Evolutionary conservation across 2,113 vertebrate genomes (phyloP).

Genomic region (Pogonocichla stellata): DNA sequence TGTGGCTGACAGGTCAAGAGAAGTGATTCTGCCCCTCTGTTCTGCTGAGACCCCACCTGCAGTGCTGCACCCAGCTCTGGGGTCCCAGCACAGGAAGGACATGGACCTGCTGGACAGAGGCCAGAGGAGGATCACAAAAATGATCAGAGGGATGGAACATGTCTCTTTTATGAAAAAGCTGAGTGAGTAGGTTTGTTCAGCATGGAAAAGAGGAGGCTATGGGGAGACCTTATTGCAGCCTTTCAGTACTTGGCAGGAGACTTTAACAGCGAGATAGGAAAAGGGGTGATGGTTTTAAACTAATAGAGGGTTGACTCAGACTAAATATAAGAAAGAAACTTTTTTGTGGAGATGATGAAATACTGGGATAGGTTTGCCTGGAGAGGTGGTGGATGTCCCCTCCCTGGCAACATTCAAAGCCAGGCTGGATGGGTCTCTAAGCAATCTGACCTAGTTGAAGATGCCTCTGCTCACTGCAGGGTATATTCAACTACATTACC

Average conservation of each 20-base stretch:
- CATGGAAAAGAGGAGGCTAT: not conserved
- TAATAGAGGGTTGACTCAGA: not conserved
- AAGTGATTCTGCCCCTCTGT: not conserved
- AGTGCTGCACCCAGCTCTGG: too few relatives aligned
- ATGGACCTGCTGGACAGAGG: too few relatives aligned
- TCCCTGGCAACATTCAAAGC: not conserved
- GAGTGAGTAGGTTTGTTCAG: not conserved
- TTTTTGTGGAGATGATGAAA: not conserved
- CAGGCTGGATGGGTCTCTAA: not conserved
- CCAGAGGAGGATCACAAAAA: not conserved
- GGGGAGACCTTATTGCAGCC: not conserved
- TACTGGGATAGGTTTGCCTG: not conserved
- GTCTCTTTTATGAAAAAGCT: not conserved
- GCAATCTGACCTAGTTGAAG: not conserved
- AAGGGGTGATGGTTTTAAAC: not conserved
- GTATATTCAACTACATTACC: not conserved
- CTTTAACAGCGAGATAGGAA: not conserved
- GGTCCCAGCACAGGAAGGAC: too few relatives aligned
- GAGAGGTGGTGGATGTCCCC: fast-evolving
- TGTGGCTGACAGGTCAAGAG: not conserved
- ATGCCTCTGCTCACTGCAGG: not conserved
- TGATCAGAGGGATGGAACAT: not conserved
- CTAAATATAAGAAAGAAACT: not conserved
- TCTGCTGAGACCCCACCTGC: fast-evolving
- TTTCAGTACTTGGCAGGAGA: not conserved